Conservation (phyloP, 2,797 vertebrate genomes). For the Aphelocoma californica region DNA sequence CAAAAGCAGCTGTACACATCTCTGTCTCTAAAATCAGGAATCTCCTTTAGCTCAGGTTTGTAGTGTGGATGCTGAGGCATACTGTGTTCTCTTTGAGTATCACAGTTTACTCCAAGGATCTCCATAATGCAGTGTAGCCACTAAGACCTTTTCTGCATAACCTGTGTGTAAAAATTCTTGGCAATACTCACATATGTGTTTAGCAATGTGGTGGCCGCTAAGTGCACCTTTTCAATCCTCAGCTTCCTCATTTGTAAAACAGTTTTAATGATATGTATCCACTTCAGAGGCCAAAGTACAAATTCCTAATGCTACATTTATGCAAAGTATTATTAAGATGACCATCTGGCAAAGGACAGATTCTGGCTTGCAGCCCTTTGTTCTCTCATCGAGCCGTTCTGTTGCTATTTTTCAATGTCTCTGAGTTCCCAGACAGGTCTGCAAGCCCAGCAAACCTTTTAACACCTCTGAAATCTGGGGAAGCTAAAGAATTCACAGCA, state of each 20-base stretch:
- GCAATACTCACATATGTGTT: background rate
- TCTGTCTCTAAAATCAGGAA: background rate
- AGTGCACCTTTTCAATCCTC: background rate
- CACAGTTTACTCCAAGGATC: background rate
- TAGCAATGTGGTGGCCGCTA: background rate
- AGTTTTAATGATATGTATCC: slow-evolving; percentile 14
- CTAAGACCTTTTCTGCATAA: background rate
- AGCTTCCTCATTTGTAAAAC: background rate
- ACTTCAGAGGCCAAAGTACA: slow-evolving; percentile 37
- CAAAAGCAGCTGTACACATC: background rate
- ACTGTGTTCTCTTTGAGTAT: background rate
- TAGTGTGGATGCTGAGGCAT: background rate
- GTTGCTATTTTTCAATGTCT: slow-evolving; percentile 19
- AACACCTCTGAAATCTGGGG: slow-evolving; percentile 42
- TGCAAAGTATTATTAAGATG: slow-evolving; percentile 32
- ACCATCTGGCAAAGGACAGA: slow-evolving; percentile 48
- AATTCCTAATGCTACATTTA: slow-evolving; percentile 35
- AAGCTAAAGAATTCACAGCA: slow-evolving; percentile 29
- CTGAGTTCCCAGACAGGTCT: slow-evolving; percentile 7
- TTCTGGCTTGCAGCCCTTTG: slow-evolving; percentile 48
- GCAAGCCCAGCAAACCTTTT: slow-evolving; percentile 44
- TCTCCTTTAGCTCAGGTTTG: background rate
- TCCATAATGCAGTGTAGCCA: background rate
- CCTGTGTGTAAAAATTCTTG: background rate
- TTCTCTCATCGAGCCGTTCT: slow-evolving; percentile 20